Evolutionary conservation across 1,140 invertebrate genomes (phyloP), one percentile per base, ranked within the genome.

Genomic region (Cydia pomonella): DNA sequence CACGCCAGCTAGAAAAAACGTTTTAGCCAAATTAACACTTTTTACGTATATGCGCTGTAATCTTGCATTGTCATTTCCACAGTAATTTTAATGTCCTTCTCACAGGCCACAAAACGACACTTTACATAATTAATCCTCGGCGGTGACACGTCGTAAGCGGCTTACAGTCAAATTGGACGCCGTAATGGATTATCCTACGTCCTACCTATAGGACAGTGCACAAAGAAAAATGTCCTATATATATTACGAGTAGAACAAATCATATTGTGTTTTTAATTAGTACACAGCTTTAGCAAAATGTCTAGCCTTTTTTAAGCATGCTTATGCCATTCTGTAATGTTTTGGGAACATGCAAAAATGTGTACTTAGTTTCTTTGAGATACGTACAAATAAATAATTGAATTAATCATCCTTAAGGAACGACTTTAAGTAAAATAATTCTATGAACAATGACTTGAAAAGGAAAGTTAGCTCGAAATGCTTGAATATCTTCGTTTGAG

Each of bases 51-150:
- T 53, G n/a, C n/a, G 50, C 21, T 18, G 53, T 59, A 59, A 59
- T 59, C 53, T 59, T 23, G 53, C 53, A 59, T 59, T 59, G 53
- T 59, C 53, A 59, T 23, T 50, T 18, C 3, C 16, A 59, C 53
- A 59, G 21, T 12, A 59, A 59, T 59, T 59, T n/a, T 6, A 53
- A 53, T 59, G 53, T 59, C 53, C 53, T 82, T 79, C 50, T 59
- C 53, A 23, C 21, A 21, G 18, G 53, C 18, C 53, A 59, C 53
- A 59, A 59, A 82, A 79, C 77, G 80, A 78, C 79, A 86, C 85
- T 87, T 84, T 85, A 81, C 82, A 87, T 87, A 85, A 86, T 87
- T 84, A 86, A 85, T 85, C 83, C 76, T 74, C 59, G 23, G 18
- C 47, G 18, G 76, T 81, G 79, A 82, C 82, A 80, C 75, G 75